phyloP scores from a whole-genome alignment of 2,113 vertebrate genomes.

The Larimichthys polyactis region DNA sequence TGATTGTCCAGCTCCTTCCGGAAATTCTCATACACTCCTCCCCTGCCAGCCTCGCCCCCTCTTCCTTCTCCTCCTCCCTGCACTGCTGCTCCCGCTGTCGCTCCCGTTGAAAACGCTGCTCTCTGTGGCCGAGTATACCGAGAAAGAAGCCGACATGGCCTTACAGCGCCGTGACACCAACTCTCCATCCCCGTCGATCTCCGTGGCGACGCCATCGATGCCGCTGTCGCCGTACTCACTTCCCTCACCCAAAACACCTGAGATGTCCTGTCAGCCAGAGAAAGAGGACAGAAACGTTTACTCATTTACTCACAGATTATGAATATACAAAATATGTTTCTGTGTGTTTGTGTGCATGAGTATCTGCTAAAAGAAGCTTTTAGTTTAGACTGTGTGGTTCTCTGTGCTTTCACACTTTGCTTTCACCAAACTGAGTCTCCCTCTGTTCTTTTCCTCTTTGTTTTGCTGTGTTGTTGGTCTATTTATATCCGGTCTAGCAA shows the following conservation, averaged over 20 bases:
- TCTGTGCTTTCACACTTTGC: slow-evolving; percentile 35
- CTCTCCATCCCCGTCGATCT: slow-evolving; percentile 84
- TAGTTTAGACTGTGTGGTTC: slow-evolving; percentile 17
- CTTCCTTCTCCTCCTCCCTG: slow-evolving; percentile 87
- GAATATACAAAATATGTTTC: slow-evolving; percentile 1
- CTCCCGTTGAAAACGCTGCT: slow-evolving; percentile 91
- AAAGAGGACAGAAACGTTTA: slow-evolving; percentile 10
- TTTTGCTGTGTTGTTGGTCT: slow-evolving; percentile 63
- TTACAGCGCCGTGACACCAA: slow-evolving; percentile 91
- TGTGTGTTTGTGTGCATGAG: not conserved
- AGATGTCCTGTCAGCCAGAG: slow-evolving; percentile 87
- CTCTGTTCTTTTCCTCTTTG: slow-evolving; percentile 48
- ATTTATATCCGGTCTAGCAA: slow-evolving; percentile 68
- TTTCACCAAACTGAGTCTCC: slow-evolving; percentile 35
- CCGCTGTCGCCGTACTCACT: slow-evolving; percentile 97
- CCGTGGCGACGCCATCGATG: slow-evolving; percentile 91
- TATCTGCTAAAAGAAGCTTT: slow-evolving; percentile 14
- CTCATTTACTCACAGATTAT: not conserved
- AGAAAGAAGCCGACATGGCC: slow-evolving; percentile 94
- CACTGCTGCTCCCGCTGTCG: slow-evolving; percentile 93
- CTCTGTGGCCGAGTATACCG: slow-evolving; percentile 85
- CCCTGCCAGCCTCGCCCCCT: slow-evolving; percentile 80
- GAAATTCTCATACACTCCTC: slow-evolving; percentile 96
- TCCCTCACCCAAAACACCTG: slow-evolving; percentile 86
- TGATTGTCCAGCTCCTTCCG: slow-evolving; percentile 91